phyloP scores from a whole-genome alignment of 2,888 invertebrate species.

The Strigamia crassipes region DNA sequence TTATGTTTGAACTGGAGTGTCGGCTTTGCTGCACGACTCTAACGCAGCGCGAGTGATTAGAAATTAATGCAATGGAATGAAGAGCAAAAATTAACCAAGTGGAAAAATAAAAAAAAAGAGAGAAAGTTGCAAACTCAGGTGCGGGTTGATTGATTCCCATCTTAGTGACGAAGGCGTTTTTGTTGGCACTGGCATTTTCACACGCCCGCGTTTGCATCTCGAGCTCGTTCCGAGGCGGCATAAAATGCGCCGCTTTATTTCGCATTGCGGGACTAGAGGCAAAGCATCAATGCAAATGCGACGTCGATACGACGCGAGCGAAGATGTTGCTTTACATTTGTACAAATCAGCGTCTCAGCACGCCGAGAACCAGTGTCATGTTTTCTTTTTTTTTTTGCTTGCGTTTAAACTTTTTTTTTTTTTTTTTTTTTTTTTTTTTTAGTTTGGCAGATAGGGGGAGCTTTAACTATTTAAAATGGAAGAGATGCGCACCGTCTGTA shows the following conservation, averaged over 20 bases:
- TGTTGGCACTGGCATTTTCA: conserved; percentile 15
- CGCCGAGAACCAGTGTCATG: conserved; percentile 15
- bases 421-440: background rate
- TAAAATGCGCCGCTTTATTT: conserved; percentile 32
- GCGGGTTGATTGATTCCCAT: conserved; percentile 14
- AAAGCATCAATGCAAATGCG: conserved; percentile 28
- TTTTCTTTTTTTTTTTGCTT: conserved; percentile 4
- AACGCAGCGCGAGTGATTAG: background rate
- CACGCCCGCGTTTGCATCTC: background rate
- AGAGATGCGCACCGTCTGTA: background rate
- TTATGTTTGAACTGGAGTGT: background rate
- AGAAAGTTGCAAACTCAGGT: background rate
- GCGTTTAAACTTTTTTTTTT: conserved; percentile 12
- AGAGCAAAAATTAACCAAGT: background rate
- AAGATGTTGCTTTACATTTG: conserved; percentile 33
- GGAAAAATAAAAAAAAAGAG: background rate
- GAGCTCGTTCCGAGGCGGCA: conserved; percentile 6
- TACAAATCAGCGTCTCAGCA: conserved; percentile 42
- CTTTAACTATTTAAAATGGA: conserved; percentile 8
- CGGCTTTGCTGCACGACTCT: background rate
- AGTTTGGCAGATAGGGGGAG: background rate
- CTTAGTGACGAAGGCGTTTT: conserved; percentile 15
- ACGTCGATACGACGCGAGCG: conserved; percentile 8
- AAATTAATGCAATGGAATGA: background rate
- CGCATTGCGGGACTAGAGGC: conserved; percentile 38